These are phyloP conservation scores for Lamellibrachia satsuma DNA, from an alignment of 2,888 invertebrate genomes.

Conservation along the genomic window DNA sequence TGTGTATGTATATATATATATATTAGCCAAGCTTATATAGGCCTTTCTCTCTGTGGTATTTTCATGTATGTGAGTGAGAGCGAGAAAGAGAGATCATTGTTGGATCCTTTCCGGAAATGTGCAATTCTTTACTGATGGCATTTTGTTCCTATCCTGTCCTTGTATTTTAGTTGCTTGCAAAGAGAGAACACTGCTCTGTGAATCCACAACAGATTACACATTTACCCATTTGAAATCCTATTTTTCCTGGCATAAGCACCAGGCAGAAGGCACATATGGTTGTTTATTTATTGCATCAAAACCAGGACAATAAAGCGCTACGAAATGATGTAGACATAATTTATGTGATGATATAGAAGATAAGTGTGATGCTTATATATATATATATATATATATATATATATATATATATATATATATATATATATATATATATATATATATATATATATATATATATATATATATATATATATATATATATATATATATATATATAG, in stretches of 20 bases:
- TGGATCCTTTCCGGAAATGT: neutral
- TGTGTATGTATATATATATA: neutral
- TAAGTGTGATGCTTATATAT: neutral
- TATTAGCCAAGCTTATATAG: neutral
- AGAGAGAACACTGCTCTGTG: neutral
- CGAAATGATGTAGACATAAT: neutral
- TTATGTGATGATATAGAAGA: neutral
- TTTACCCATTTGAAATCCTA: neutral
- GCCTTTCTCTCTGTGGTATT: neutral
- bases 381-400: neutral
- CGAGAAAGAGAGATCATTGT: neutral
- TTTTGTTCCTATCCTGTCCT: neutral
- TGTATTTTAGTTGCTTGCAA: neutral
- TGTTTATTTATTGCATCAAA: neutral
- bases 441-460: neutral
- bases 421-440: neutral
- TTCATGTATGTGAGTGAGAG: neutral
- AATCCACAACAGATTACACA: neutral
- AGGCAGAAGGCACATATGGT: neutral
- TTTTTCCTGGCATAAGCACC: neutral
- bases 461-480: conserved; percentile 21
- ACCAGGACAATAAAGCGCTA: neutral
- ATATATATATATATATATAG: neutral
- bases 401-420: neutral
- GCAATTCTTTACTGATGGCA: neutral